Evolutionary conservation across 37 sponge, comb jelly and placozoan species (phyloP), one percentile per base, ranked within the genome.

Genomic region (Aplysina aerophoba): DNA sequence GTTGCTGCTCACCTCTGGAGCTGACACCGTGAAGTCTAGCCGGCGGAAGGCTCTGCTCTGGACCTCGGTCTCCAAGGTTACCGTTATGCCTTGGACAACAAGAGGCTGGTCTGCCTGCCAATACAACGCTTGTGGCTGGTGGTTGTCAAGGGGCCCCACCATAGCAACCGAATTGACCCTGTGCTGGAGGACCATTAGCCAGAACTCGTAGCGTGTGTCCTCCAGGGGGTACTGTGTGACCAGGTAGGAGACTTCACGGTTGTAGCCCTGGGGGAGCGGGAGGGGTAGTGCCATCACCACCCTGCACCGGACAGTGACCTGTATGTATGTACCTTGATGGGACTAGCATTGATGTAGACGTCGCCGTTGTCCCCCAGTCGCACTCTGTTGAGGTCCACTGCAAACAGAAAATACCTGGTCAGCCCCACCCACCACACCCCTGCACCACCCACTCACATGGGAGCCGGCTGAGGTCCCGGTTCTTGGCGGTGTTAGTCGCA

Each of bases 291-390:
- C n/a, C n/a, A n/a, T n/a, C n/a, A n/a, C n/a, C n/a, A n/a, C n/a
- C n/a, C n/a, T n/a, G n/a, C n/a, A n/a, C n/a, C n/a, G n/a, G n/a
- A n/a, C n/a, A n/a, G n/a, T n/a, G n/a, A n/a, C n/a, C n/a, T n/a
- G n/a, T n/a, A n/a, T n/a, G n/a, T n/a, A n/a, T n/a, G 17, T 75
- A 75, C 78, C 78, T 25, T 31, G 53, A 75, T 75, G 25, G 78
- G 78, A 21, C 78, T 75, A 25, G 78, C 78, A 40, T 75, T 75
- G 78, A 75, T 75, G 54, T 75, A 75, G 13, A 19, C 24, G 24
- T 75, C 78, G 4, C 78, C 53, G 12, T 75, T 53, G 20, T 75
- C 53, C 39, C 53, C 53, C 21, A 38, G n/a, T 17, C 53, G 13
- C 21, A 75, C 54, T 41, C 78, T 17, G 25, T 41, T 41, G 25